Base-by-base conservation (phyloP, 2,113 vertebrate species). In the Falco punctatus region DNA sequence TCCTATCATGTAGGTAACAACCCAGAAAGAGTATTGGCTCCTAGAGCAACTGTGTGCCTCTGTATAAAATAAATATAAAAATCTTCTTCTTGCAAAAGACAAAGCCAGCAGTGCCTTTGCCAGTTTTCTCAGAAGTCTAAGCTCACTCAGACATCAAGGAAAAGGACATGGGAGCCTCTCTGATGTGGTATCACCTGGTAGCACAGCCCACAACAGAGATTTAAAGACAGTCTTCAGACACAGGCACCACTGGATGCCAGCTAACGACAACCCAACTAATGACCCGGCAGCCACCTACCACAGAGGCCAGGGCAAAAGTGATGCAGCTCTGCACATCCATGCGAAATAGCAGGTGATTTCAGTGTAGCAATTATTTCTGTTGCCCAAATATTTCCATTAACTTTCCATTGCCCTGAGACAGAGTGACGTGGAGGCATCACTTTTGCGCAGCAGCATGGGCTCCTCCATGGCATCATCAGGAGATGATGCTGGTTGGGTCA, bases 381-480 rank as follows among this genome's bases (percentile, higher is more conserved):
- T 42, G 46, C 27, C 11, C 46, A 71, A 30, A 23, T 59, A 71
- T 67, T 91, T 75, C 33, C 24, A 7, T 52, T 9, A 49, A 9
- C 7, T 64, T 85, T 19, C 17, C 22, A 7, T 35, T 10, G 2
- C 20, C 14, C 15, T n/a, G 38, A 48, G 35, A 30, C 11, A 14
- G 15, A 21, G 27, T 1, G 26, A 19, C 1, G 4, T 7, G 4
- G 42, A 28, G 32, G 38, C 44, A 77, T 17, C 10, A 7, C 8
- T 4, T 24, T 30, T 42, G 21, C 15, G 10, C 30, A 54, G 3
- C 23, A 23, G 13, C 42, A 21, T 0, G 0, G 30, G 23, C 23
- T 93, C 11, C 11, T 66, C 17, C 9, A 1, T 13, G 58, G 5
- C 23, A 23, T 4, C 2, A 10, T 33, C 33, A 77, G 52, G 40